Base-by-base conservation (phyloP, 1,140 invertebrate species). In the Papilio xuthus region DNA sequence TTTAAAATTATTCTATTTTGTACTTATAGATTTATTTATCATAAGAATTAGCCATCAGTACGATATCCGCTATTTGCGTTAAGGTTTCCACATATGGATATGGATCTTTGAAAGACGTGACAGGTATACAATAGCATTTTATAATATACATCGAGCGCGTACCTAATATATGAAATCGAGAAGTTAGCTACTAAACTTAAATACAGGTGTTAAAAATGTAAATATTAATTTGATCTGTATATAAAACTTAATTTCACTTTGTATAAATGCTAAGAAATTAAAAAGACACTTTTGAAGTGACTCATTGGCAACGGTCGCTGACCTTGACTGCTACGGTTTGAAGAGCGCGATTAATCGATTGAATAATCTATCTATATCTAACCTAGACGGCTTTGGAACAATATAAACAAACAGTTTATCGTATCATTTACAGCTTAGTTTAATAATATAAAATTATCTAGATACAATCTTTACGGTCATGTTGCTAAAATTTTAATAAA, bases 261-360 rank as follows among this genome's bases (percentile, higher is more conserved):
- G 32, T 13, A 15, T 67, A 28, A 67, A 67, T 32, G 2, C 18
- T 18, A 67, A 7, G 7, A 28, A 67, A 37, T 37, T 18, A 67
- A 67, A 67, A 67, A 26, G 15, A 1, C 23, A 18, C 26, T 32
- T 60, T 67, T 28, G 60, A 67, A 67, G 26, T 67, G 60, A 67
- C 26, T 67, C 60, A 67, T 67, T 28, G 4, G 60, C 60, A 67
- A 67, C 60, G 60, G 60, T 67, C 60, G 60, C 60, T 67, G 60
- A 67, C 60, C 60, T 67, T 67, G 60, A 67, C 26, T 28, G 60
- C 13, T 67, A 67, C 26, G 60, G 60, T 13, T 67, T 67, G 12
- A 67, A 67, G 60, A 67, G 60, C 60, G 60, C 60, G 60, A 32
- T 28, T 67, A 67, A 67, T 60, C 56, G 56, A 60, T 26, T 60